phyloP scores from a whole-genome alignment of 2,797 vertebrate genomes.

The Avahi laniger region DNA sequence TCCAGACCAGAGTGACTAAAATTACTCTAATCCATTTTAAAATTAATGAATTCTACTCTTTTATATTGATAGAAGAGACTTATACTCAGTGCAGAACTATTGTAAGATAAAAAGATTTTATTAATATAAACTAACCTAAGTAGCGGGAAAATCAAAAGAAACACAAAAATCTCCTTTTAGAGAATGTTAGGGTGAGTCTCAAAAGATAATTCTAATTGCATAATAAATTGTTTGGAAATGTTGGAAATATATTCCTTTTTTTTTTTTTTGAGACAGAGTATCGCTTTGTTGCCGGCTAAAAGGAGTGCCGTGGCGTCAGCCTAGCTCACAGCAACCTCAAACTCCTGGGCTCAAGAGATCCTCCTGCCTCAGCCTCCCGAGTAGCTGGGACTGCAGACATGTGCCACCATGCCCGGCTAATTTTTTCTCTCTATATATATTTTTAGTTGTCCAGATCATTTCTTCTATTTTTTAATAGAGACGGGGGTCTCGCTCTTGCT shows the following conservation, averaged over 20 bases:
- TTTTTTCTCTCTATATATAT: too few species aligned
- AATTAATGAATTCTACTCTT: conserved; percentile 58
- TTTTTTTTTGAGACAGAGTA: too few species aligned
- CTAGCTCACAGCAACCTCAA: too few species aligned
- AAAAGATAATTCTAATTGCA: not conserved
- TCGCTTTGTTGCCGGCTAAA: too few species aligned
- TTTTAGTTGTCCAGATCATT: too few species aligned
- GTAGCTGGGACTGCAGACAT: too few species aligned
- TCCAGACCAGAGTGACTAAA: conserved; percentile 52
- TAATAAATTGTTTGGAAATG: not conserved
- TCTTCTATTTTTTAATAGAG: too few species aligned
- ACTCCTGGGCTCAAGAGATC: too few species aligned
- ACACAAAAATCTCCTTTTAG: not conserved
- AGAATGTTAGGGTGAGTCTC: not conserved
- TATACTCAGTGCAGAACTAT: not conserved
- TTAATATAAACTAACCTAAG: not conserved
- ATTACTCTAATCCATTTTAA: conserved; percentile 55
- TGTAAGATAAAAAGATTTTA: conserved; percentile 50
- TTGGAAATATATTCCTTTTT: not conserved
- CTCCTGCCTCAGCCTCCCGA: too few species aligned
- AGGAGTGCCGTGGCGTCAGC: too few species aligned
- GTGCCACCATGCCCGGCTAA: too few species aligned
- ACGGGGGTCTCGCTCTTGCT: too few species aligned
- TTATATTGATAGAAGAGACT: not conserved
- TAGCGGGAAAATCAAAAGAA: not conserved